Percentiles rank a stretch among this genome's conserved stretches.
Evolutionary conservation across 2,888 invertebrate species (phyloP).

Genomic region (Cephalotes varians): DNA sequence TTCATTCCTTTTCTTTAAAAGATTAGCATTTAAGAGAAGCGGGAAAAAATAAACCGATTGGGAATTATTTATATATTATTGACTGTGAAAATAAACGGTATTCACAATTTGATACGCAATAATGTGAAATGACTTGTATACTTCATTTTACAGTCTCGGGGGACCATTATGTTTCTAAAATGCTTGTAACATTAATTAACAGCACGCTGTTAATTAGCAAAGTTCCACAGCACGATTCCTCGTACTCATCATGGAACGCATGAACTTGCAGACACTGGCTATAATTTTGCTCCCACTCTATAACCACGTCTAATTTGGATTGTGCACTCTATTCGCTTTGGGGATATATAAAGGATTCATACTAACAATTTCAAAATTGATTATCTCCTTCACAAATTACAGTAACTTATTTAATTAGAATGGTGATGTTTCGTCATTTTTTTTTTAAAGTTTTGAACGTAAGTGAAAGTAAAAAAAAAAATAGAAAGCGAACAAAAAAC

Average conservation of each 20-base stretch:
- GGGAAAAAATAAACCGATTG: neutral
- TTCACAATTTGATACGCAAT: neutral
- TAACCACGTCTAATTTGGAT: conserved; percentile 54
- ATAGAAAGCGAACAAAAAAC: neutral
- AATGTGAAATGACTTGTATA: conserved; percentile 55
- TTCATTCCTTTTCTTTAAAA: neutral
- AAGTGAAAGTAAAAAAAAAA: conserved; percentile 1
- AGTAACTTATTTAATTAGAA: neutral
- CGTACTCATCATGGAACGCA: conserved; percentile 54
- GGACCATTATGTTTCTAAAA: conserved; percentile 51
- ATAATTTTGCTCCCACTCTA: conserved; percentile 48
- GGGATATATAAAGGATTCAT: conserved; percentile 29
- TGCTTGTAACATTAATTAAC: conserved; percentile 75
- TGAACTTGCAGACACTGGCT: conserved; percentile 55
- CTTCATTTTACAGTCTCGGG: conserved; percentile 35
- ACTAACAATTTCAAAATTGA: conserved; percentile 38
- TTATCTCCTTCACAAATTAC: neutral
- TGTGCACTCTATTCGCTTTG: conserved; percentile 14
- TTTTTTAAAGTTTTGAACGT: neutral
- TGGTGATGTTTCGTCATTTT: neutral
- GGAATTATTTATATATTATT: neutral
- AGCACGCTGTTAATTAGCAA: conserved; percentile 75
- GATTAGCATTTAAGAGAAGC: neutral
- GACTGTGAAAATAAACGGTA: neutral
- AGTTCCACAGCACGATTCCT: conserved; percentile 64